phyloP scores from a whole-genome alignment of 2,888 invertebrate species.

The Seladonia tumulorum region DNA sequence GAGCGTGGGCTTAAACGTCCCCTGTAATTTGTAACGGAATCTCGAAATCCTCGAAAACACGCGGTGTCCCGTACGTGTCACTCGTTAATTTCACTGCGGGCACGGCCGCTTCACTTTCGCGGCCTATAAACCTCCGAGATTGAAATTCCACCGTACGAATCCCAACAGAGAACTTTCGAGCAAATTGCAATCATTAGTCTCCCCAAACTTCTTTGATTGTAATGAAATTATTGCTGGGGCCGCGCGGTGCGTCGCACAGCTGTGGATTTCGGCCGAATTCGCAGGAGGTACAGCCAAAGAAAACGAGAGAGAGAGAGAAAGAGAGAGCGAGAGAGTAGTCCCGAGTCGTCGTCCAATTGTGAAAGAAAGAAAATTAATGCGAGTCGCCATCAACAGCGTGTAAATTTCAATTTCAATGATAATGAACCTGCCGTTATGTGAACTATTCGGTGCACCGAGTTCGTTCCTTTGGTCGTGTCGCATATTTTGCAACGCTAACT shows the following conservation, averaged over 20 bases:
- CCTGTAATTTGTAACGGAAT: constrained; percentile 58
- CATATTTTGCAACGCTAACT: neutral
- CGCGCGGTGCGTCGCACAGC: constrained; percentile 45
- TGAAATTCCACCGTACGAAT: constrained; percentile 48
- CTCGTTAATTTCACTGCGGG: constrained; percentile 61
- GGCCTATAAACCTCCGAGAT: constrained; percentile 60
- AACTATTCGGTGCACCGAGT: neutral
- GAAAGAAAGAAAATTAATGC: constrained; percentile 60
- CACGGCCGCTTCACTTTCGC: constrained; percentile 31
- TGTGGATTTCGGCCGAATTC: constrained; percentile 55
- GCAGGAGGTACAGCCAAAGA: constrained; percentile 36
- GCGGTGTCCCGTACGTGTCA: constrained; percentile 35
- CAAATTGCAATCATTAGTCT: constrained; percentile 69
- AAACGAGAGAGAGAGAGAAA: neutral
- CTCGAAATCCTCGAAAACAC: constrained; percentile 47
- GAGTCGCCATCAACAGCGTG: constrained; percentile 14
- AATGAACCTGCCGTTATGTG: constrained; percentile 16
- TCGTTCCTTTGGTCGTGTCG: neutral
- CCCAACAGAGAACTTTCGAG: constrained; percentile 53
- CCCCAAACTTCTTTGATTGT: constrained; percentile 56
- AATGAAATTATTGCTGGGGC: constrained; percentile 68
- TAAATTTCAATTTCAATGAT: constrained; percentile 34
- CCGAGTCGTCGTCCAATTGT: constrained; percentile 56
- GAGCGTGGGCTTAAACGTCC: constrained; percentile 35
- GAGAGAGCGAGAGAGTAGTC: neutral